phyloP scores from a whole-genome alignment of 2,113 vertebrate genomes.

The Chaetorhynchus papuensis region DNA sequence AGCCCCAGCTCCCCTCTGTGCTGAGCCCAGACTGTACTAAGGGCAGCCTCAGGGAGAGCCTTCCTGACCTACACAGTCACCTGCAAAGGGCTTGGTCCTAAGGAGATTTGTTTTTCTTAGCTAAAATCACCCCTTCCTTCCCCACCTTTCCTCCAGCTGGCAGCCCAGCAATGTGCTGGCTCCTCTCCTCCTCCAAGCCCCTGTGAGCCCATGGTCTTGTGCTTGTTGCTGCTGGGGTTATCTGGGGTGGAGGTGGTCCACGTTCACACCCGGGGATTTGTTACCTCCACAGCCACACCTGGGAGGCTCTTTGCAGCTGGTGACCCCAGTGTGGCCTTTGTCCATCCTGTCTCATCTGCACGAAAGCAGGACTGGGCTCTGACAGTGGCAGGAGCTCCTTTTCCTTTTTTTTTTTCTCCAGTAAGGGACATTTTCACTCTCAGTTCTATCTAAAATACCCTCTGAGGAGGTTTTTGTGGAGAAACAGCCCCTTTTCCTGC shows the following conservation, averaged over 20 bases:
- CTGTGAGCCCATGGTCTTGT: neutral
- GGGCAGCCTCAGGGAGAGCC: neutral
- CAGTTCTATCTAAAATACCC: neutral
- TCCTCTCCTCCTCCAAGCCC: neutral
- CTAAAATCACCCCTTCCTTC: neutral
- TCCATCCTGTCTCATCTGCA: neutral
- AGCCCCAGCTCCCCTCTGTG: neutral
- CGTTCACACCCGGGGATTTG: fast-evolving
- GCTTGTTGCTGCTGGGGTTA: neutral
- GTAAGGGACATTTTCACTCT: neutral
- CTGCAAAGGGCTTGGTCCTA: neutral
- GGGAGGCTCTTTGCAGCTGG: neutral
- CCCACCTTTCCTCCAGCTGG: neutral
- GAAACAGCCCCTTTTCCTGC: neutral
- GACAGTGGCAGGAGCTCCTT: neutral
- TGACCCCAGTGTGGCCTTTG: fast-evolving
- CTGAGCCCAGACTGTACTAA: neutral
- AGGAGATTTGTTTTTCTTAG: neutral
- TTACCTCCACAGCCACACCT: neutral
- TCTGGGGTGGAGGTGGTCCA: neutral
- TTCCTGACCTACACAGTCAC: neutral
- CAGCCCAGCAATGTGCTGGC: neutral
- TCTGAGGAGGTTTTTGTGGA: neutral
- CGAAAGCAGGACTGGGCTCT: neutral
- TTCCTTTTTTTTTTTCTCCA: neutral